A percentile compares a stretch with the other conserved stretches of the same genome.
phyloP scores from a whole-genome alignment of 1,140 invertebrate genomes.

The Nomia melanderi region DNA sequence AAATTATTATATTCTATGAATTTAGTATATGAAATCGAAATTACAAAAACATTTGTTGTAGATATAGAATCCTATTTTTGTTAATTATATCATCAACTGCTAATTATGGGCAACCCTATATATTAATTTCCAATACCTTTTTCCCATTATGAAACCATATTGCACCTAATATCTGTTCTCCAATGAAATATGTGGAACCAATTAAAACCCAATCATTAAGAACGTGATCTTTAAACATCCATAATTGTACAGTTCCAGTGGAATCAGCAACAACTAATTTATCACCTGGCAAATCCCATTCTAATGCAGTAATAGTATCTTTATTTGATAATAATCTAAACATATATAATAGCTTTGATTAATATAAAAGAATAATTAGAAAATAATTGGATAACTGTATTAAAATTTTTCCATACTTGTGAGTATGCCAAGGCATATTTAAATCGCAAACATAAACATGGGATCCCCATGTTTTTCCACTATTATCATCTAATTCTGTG shows the following conservation, averaged over 20 bases:
- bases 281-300: slow-evolving; percentile 92
- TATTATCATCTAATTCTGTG: slow-evolving; percentile 85
- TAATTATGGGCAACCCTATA: too few relatives aligned
- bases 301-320: slow-evolving; percentile 87
- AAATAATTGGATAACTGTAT: slow-evolving; percentile 12
- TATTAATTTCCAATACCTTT: slow-evolving; percentile 79
- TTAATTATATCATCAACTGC: too few relatives aligned
- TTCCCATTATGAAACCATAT: slow-evolving; percentile 93
- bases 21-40: neutral
- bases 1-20: slow-evolving; percentile 39
- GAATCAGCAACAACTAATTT: slow-evolving; percentile 89
- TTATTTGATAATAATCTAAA: slow-evolving; percentile 82
- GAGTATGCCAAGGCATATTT: slow-evolving; percentile 91
- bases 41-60: neutral
- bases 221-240: slow-evolving; percentile 88
- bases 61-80: too few relatives aligned
- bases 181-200: slow-evolving; percentile 81
- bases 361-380: neutral
- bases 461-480: slow-evolving; percentile 86
- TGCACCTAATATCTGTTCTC: slow-evolving; percentile 90
- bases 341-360: slow-evolving; percentile 53
- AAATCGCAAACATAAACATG: slow-evolving; percentile 94
- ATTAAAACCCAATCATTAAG: slow-evolving; percentile 90
- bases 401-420: slow-evolving; percentile 83
- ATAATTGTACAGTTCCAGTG: slow-evolving; percentile 89